Conservation (phyloP, 2,797 vertebrate species). For the Schizopygopsis malacanthus region DNA sequence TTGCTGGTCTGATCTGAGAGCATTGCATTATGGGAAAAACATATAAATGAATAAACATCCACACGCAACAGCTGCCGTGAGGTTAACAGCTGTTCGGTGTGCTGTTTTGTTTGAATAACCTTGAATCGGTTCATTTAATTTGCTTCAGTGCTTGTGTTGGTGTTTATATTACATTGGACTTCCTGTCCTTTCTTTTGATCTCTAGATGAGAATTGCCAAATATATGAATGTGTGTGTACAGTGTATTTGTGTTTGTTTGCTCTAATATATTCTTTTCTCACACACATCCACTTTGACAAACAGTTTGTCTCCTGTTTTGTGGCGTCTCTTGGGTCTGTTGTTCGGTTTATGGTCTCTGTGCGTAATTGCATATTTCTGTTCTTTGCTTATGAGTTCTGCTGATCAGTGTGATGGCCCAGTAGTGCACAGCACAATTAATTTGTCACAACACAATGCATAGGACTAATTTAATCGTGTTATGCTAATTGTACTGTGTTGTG, state of each 20-base stretch:
- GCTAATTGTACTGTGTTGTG: no score
- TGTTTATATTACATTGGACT: constrained; percentile 20
- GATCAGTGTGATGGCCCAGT: neutral
- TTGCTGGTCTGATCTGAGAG: constrained; percentile 37
- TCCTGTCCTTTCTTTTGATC: constrained; percentile 27
- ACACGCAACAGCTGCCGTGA: neutral
- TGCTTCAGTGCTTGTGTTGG: constrained; percentile 37
- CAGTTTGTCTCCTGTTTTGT: neutral
- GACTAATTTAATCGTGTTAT: no score
- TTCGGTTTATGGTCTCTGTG: neutral
- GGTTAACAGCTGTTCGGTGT: constrained; percentile 27
- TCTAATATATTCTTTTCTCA: neutral
- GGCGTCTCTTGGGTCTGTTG: neutral
- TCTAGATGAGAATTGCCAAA: neutral
- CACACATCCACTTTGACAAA: neutral
- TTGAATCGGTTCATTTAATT: constrained; percentile 60
- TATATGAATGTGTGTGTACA: neutral
- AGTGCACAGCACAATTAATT: neutral
- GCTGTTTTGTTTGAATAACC: constrained; percentile 48
- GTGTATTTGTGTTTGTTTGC: constrained; percentile 15
- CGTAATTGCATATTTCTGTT: neutral
- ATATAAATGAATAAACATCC: neutral
- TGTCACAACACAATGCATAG: neutral
- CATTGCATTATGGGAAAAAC: constrained; percentile 10
- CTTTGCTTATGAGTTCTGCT: neutral